Percentiles rank a stretch among this genome's conserved stretches.
Evolutionary conservation across 1,140 invertebrate species (phyloP).

Genomic region (Pteromalus puparum): DNA sequence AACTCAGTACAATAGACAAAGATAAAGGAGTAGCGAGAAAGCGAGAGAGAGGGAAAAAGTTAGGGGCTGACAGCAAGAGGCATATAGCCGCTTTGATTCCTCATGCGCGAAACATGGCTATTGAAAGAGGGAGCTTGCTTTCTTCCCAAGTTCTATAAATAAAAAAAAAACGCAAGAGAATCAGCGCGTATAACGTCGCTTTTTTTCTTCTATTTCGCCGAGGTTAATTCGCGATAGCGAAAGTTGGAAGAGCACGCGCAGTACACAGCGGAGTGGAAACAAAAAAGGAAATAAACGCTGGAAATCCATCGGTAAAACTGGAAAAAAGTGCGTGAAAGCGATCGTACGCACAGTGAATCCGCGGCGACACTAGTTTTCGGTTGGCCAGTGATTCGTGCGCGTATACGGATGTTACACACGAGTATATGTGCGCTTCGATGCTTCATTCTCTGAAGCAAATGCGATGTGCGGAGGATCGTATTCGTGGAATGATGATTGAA

Average conservation of each 20-base stretch:
- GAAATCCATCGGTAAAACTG: background rate
- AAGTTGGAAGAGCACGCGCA: too few relatives aligned
- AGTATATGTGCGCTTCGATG: background rate
- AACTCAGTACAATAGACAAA: background rate
- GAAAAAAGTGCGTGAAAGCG: background rate
- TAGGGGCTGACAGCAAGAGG: slow-evolving; percentile 12
- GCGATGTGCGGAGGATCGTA: too few relatives aligned
- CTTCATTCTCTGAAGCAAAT: background rate
- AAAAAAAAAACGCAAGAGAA: slow-evolving; percentile 23
- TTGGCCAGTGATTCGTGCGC: background rate
- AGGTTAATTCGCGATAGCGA: too few relatives aligned
- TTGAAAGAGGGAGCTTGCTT: slow-evolving; percentile 33
- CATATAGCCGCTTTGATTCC: slow-evolving; percentile 51
- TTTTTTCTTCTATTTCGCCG: too few relatives aligned
- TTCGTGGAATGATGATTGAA: background rate
- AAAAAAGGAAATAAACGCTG: background rate
- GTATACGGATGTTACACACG: background rate
- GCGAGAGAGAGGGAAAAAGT: background rate
- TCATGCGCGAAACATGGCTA: slow-evolving; percentile 56
- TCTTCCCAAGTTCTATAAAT: slow-evolving; percentile 34
- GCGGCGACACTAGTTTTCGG: background rate
- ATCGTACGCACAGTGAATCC: background rate
- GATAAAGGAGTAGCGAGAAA: background rate
- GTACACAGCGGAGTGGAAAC: background rate
- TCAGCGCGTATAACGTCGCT: background rate